Evolutionary conservation across 2,888 invertebrate species (phyloP).

Genomic region (Pristionchus arcanus): DNA sequence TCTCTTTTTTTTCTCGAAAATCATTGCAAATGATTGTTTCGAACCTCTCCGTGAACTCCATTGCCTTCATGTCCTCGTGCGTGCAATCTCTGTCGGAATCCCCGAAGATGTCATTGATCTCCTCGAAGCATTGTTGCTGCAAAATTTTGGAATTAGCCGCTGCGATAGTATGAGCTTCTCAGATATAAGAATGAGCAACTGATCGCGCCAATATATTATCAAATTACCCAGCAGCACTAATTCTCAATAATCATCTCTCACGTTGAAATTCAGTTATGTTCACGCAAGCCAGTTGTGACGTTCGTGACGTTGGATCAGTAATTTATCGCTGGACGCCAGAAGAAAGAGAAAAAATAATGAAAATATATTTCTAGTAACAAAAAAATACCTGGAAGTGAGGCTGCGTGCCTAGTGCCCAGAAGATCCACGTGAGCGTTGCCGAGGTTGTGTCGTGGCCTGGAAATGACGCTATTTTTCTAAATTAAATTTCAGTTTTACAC

Average conservation of each 20-base stretch:
- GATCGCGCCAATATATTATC: too few species aligned
- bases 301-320: too few species aligned
- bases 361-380: not conserved
- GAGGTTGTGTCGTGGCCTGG: conserved; percentile 47
- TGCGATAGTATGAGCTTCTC: too few species aligned
- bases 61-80: conserved; percentile 61
- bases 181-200: too few species aligned
- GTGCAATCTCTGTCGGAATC: conserved; percentile 62
- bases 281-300: too few species aligned
- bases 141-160: not conserved
- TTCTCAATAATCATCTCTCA: too few species aligned
- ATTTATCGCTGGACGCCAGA: too few species aligned
- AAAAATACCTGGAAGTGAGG: not conserved
- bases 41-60: conserved; percentile 63
- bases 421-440: conserved; percentile 17
- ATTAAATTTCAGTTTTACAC: not conserved
- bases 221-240: too few species aligned
- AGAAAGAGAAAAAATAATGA: too few species aligned
- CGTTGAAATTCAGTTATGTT: too few species aligned
- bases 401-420: conserved; percentile 31
- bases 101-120: conserved; percentile 53
- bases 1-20: not conserved
- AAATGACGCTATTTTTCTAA: not conserved
- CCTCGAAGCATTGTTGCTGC: conserved; percentile 18
- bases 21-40: not conserved